Base-by-base conservation (phyloP, 2,797 vertebrate species). In the Lithobates sylvaticus region DNA sequence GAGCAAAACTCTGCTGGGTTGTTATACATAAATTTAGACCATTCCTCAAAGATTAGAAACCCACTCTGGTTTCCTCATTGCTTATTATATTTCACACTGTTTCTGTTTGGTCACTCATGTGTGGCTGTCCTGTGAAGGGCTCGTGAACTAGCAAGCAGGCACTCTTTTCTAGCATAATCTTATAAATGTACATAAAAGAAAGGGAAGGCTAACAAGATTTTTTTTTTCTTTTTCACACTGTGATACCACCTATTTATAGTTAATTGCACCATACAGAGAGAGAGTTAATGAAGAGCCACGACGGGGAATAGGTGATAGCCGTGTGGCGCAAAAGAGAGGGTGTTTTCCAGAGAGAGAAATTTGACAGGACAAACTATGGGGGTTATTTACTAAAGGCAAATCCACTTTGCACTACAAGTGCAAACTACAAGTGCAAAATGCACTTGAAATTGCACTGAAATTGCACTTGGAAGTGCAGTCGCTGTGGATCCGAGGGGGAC, bases 41-140 rank as follows among this genome's bases (percentile, higher is more conserved):
- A n/a, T 74, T 91, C 93, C 91, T 93, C 92, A 91, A 91, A 94
- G 92, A 94, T 94, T 92, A 94, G 86, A 92, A n/a, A 77, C 90
- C 72, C 90, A 74, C 81, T 86, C 88, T 88, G 90, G 89, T 88
- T 87, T 90, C 88, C 80, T 89, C 85, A 91, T 90, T 88, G 88
- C 85, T 89, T 79, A 85, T 89, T 92, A 86, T 85, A 76, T 88
- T 88, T 86, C 90, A 91, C 89, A 74, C 74, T 86, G 88, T 92
- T 95, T 95, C 91, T 93, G 92, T 89, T 92, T 90, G 92, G 90
- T 90, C 89, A 90, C 89, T 92, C 92, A 92, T 94, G 90, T 95
- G 93, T 94, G 91, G 88, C 90, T 81, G 82, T 80, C 75, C 27
- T 89, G 86, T 83, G 88, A 92, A 76, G 69, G 91, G 88, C 80